A percentile compares a stretch with the other conserved stretches of the same genome.
Conservation (phyloP, 1,140 invertebrate species). For the Daktulosphaira vitifoliae region DNA sequence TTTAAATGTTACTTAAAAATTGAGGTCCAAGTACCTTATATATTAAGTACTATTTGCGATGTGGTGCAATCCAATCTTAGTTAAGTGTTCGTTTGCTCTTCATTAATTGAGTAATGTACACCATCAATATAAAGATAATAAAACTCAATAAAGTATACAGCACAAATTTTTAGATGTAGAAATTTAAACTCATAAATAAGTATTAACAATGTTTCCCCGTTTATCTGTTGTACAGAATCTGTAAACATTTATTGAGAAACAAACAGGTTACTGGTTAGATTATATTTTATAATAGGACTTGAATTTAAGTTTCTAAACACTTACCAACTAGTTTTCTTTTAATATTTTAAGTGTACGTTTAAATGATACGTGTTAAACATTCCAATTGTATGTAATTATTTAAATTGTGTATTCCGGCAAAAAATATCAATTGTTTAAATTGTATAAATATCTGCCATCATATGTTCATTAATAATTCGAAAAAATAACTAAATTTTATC, state of each 20-base stretch:
- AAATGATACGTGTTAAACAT: constrained; percentile 21
- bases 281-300: constrained; percentile 21
- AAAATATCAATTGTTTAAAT: constrained; percentile 18
- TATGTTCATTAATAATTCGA: constrained; percentile 26
- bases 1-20: constrained; percentile 31
- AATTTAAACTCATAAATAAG: constrained; percentile 3
- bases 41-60: constrained; percentile 18
- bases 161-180: constrained; percentile 28
- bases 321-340: constrained; percentile 22
- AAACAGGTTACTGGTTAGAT: constrained; percentile 24
- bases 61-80: constrained; percentile 29
- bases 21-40: neutral
- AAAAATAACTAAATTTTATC: neutral
- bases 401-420: constrained; percentile 9
- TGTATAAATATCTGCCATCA: constrained; percentile 30
- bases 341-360: constrained; percentile 25
- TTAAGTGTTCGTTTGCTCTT: constrained; percentile 14
- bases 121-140: constrained; percentile 13
- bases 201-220: neutral
- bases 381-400: constrained; percentile 23
- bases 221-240: too few species aligned
- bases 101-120: constrained; percentile 27
- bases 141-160: constrained; percentile 10
- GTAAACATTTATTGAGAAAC: constrained; percentile 22
- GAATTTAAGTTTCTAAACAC: neutral